Base-by-base conservation (phyloP, 2,888 invertebrate genomes). In the Ptycholaimellus sp. region DNA sequence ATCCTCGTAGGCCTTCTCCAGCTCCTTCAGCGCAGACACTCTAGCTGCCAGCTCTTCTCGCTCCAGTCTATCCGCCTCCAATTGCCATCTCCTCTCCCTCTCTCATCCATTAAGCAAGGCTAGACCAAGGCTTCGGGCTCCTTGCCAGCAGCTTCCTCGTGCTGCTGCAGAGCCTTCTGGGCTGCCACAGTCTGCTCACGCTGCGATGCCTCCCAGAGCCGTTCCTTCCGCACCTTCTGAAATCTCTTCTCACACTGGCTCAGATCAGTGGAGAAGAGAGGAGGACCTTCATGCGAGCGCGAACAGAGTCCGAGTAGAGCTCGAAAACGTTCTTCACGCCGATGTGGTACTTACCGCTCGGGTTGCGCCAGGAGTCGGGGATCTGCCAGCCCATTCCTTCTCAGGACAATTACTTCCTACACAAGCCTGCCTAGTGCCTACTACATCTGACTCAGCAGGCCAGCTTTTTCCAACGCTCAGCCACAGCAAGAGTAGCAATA, bases 31-130 rank as follows among this genome's bases (percentile, higher is more conserved):
- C 21, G 62, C 50, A 50, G 93, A 90, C 36, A 85, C 65, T 50
- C 74, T 71, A 11, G 75, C 72, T 51, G 87, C 83, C 14, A 81
- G 60, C 55, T 96, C 81, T 56, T 93, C 93, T 54, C 80, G 80
- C 32, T 69, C 64, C 20, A 77, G 62, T 60, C 81, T 83, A 41
- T 85, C 80, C 37, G 68, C 59, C 61, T 60, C 28, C 16, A 45
- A 43, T n/a, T n/a, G n/a, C n/a, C n/a, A n/a, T n/a, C n/a, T n/a
- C n/a, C n/a, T n/a, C n/a, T n/a, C n/a, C n/a, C n/a, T n/a, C n/a
- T n/a, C n/a, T 14, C 29, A n/a, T n/a, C 7, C 9, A 13, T 14
- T 5, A 29, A 5, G 13, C 9, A 29, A 29, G 5, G 13, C 29
- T 29, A 7, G 9, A 7, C 41, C 37, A 49, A 29, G 32, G 49